A percentile compares a stretch with the other conserved stretches of the same genome.
phyloP scores from a whole-genome alignment of 64 coral and sea anemone species.

The Pachyseris speciosa region DNA sequence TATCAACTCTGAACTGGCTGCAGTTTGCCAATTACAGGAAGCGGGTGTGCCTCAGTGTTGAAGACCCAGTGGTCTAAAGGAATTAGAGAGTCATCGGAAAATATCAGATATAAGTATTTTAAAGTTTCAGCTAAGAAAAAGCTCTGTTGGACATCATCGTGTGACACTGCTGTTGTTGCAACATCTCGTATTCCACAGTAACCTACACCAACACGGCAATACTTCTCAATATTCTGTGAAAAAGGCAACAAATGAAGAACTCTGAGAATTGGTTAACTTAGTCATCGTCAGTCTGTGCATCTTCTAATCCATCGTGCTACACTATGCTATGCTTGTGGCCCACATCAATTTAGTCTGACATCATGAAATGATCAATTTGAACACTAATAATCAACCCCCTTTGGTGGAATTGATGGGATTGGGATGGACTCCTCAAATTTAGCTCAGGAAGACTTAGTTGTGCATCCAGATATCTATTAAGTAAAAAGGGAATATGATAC shows the following conservation, averaged over 20 bases:
- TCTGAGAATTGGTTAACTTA: background rate
- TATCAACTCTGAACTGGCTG: background rate
- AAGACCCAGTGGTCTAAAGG: constrained; percentile 94
- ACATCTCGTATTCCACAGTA: constrained; percentile 96
- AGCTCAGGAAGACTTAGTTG: too few relatives aligned
- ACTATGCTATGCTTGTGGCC: too few relatives aligned
- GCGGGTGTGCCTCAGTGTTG: constrained; percentile 94
- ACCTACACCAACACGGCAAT: constrained; percentile 76
- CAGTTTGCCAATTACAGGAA: constrained; percentile 88
- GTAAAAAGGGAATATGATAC: too few relatives aligned
- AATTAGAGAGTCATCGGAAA: constrained; percentile 93
- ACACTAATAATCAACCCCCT: too few relatives aligned
- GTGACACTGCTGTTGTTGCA: constrained; percentile 30
- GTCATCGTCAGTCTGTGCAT: background rate
- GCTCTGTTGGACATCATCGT: constrained; percentile 99
- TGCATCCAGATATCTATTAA: too few relatives aligned
- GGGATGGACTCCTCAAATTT: too few relatives aligned
- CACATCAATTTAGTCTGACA: too few relatives aligned
- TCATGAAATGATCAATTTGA: too few relatives aligned
- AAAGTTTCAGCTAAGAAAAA: constrained; percentile 98
- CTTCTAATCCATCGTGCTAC: too few relatives aligned
- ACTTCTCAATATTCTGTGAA: constrained; percentile 89
- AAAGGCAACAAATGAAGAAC: background rate
- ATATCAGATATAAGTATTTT: constrained; percentile 97
- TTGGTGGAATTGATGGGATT: too few relatives aligned